Conservation (phyloP, 1,140 invertebrate species). For the Luehdorfia chinensis region DNA sequence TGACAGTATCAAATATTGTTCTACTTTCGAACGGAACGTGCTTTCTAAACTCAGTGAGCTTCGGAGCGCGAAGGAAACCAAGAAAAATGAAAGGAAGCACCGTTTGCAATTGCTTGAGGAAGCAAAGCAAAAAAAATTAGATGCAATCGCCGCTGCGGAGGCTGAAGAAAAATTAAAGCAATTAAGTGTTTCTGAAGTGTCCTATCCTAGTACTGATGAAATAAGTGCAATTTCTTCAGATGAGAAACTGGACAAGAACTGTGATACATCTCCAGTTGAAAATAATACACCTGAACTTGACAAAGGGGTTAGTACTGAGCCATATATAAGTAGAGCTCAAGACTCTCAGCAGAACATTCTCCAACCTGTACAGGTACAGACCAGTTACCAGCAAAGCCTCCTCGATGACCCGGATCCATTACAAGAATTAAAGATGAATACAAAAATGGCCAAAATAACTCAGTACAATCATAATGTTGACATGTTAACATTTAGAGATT, state of each 20-base stretch:
- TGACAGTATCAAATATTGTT: conserved; percentile 80
- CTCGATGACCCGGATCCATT: conserved; percentile 72
- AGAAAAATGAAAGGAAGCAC: conserved; percentile 77
- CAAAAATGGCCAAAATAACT: conserved; percentile 48
- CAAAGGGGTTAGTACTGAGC: conserved; percentile 30
- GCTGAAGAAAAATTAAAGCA: conserved; percentile 77
- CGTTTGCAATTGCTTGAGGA: conserved; percentile 78
- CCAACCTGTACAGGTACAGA: conserved; percentile 56
- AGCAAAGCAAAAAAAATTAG: conserved; percentile 72
- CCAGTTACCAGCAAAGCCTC: conserved; percentile 49
- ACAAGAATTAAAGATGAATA: conserved; percentile 54
- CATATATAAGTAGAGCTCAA: conserved; percentile 25
- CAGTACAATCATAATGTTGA: conserved; percentile 63
- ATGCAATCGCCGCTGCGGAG: conserved; percentile 60
- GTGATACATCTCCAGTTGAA: conserved; percentile 45
- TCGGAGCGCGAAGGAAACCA: conserved; percentile 79
- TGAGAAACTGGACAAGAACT: conserved; percentile 59
- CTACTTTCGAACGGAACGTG: conserved; percentile 83
- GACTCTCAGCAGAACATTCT: conserved; percentile 61
- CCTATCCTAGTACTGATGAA: conserved; percentile 76
- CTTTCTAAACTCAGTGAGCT: conserved; percentile 83
- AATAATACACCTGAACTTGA: conserved; percentile 38
- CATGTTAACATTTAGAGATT: conserved; percentile 85
- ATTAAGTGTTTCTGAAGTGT: conserved; percentile 77
- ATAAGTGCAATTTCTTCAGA: conserved; percentile 76